phyloP scores from a whole-genome alignment of 2,888 invertebrate species.

The Diachrysia chrysitis region DNA sequence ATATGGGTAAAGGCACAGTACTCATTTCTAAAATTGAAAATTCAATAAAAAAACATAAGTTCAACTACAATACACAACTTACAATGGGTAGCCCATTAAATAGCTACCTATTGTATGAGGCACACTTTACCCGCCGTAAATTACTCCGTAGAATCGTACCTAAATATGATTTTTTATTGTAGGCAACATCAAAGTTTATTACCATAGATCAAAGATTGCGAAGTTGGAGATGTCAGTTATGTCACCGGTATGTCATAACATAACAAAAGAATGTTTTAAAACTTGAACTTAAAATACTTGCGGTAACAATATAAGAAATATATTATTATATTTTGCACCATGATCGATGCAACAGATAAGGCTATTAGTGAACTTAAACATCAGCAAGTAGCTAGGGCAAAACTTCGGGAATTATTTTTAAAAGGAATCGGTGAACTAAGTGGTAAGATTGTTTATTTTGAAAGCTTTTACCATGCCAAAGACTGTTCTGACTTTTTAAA shows the following conservation, averaged over 20 bases:
- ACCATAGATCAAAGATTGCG: not conserved
- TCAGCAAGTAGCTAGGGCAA: constrained; percentile 73
- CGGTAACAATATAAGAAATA: not conserved
- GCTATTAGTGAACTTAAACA: constrained; percentile 43
- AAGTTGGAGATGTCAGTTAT: not conserved
- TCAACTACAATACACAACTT: too few relatives aligned
- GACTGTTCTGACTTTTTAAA: too few relatives aligned
- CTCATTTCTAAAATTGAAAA: too few relatives aligned
- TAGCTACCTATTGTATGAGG: too few relatives aligned
- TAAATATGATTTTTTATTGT: too few relatives aligned
- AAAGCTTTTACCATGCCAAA: not conserved
- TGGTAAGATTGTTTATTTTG: constrained; percentile 64
- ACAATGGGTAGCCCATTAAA: too few relatives aligned
- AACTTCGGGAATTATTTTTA: constrained; percentile 79
- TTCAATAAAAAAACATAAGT: too few relatives aligned
- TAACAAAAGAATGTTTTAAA: not conserved
- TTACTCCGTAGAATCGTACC: too few relatives aligned
- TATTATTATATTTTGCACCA: constrained; percentile 9
- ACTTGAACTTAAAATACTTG: not conserved
- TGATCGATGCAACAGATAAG: constrained; percentile 43
- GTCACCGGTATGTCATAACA: not conserved
- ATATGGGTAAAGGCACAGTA: too few relatives aligned
- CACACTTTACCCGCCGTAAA: too few relatives aligned
- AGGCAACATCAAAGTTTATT: too few relatives aligned
- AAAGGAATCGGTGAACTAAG: constrained; percentile 71